Conservation (phyloP, 1,140 invertebrate species). For the Diplogasteroides magnus region DNA sequence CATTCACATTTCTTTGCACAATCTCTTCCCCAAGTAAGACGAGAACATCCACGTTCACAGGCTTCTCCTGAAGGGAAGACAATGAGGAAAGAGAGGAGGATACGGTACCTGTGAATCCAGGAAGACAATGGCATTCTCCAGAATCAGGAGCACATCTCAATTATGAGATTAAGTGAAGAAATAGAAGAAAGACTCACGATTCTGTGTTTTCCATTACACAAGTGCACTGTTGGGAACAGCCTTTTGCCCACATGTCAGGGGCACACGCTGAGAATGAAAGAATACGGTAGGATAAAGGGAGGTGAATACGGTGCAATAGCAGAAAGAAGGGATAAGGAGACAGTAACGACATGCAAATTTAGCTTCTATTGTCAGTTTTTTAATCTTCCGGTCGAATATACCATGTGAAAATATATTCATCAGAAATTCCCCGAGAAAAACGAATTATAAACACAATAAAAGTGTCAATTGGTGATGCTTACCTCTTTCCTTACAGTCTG, state of each 20-base stretch:
- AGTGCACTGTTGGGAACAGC: slow-evolving; percentile 41
- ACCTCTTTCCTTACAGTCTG: slow-evolving; percentile 39
- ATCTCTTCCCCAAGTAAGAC: neutral
- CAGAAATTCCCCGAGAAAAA: no score
- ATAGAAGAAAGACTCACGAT: neutral
- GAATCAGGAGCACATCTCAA: slow-evolving; percentile 70
- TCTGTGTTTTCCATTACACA: slow-evolving; percentile 46
- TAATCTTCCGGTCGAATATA: slow-evolving; percentile 18
- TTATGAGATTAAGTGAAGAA: neutral
- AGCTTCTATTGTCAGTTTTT: no score
- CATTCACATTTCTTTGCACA: slow-evolving; percentile 43
- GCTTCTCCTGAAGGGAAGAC: no score
- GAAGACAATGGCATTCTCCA: slow-evolving; percentile 76
- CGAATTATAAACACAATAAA: no score
- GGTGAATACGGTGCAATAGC: no score
- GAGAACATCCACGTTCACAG: neutral
- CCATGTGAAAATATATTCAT: no score
- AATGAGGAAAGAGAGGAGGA: slow-evolving; percentile 65
- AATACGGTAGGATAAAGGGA: neutral
- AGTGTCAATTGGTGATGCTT: no score
- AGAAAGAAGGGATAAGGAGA: no score
- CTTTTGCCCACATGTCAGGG: slow-evolving; percentile 63
- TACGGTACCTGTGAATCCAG: slow-evolving; percentile 66
- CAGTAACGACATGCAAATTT: no score
- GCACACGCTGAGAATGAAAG: slow-evolving; percentile 50